Percentiles rank a stretch among this genome's conserved stretches.
Conservation (phyloP, 2,888 invertebrate species). For the Oxycera nigricornis region DNA sequence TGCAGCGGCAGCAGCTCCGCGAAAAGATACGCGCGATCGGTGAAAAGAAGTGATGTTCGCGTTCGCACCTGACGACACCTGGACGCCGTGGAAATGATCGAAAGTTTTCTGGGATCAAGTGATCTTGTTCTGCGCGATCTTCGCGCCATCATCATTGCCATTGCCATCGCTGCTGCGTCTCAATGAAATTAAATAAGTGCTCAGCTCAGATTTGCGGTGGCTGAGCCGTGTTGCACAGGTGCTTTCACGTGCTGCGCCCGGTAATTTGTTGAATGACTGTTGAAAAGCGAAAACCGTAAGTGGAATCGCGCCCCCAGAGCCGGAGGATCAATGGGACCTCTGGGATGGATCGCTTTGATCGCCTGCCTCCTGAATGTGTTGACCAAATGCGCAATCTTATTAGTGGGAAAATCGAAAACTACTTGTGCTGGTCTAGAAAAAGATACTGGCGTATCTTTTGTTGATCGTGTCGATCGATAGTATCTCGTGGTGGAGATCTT, state of each 20-base stretch:
- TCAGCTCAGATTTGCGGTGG: background rate
- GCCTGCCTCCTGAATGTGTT: background rate
- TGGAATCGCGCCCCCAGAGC: background rate
- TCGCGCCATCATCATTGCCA: background rate
- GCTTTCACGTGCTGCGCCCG: constrained; percentile 25
- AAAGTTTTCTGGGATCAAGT: constrained; percentile 7
- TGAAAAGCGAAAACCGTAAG: constrained; percentile 22
- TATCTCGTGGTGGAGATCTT: background rate
- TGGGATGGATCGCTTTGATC: background rate
- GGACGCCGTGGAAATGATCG: background rate
- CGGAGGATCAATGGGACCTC: background rate
- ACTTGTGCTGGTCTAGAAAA: background rate
- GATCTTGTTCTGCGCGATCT: background rate
- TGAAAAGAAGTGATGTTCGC: background rate
- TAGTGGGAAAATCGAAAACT: background rate
- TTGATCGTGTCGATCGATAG: background rate
- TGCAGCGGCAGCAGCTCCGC: background rate
- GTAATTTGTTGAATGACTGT: constrained; percentile 26
- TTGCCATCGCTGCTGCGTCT: background rate
- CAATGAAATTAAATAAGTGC: constrained; percentile 14
- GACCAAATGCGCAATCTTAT: background rate
- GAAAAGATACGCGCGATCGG: background rate
- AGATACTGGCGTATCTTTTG: background rate
- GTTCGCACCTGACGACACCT: background rate
- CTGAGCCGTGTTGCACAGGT: background rate